Conservation (phyloP, 2,113 vertebrate genomes). For the Gymnobelideus leadbeateri region DNA sequence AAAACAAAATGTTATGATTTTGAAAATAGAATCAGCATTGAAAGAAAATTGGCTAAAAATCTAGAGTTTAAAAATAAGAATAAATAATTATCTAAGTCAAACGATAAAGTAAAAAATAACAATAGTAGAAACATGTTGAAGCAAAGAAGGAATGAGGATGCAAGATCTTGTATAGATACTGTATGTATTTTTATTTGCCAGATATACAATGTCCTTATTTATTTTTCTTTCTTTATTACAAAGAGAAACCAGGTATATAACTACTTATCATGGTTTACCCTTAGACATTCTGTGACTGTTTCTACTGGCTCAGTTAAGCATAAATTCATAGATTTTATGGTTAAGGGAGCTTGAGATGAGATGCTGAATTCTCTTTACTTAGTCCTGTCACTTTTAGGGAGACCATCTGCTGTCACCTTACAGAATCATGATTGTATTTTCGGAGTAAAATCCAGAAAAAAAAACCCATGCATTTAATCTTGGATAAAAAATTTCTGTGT, state of each 20-base stretch:
- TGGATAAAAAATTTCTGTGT: constrained; percentile 65
- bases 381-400: constrained; percentile 88
- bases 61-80: constrained; percentile 74
- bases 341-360: constrained; percentile 94
- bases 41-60: constrained; percentile 73
- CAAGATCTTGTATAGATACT: constrained; percentile 70
- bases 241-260: constrained; percentile 63
- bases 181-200: constrained; percentile 59
- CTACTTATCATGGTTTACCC: constrained; percentile 78
- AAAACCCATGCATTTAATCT: constrained; percentile 81
- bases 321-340: constrained; percentile 96
- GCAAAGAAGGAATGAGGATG: constrained; percentile 79
- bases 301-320: constrained; percentile 87
- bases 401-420: constrained; percentile 88
- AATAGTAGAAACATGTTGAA: constrained; percentile 69
- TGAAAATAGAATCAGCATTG: constrained; percentile 73
- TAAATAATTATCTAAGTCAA: constrained; percentile 77
- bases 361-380: constrained; percentile 88
- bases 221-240: constrained; percentile 51
- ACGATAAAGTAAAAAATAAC: constrained; percentile 69
- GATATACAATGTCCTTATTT: constrained; percentile 69
- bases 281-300: constrained; percentile 82
- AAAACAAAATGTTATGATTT: constrained; percentile 76
- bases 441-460: constrained; percentile 83
- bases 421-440: constrained; percentile 87